Evolutionary conservation across 2,888 invertebrate genomes (phyloP), one percentile per base, ranked within the genome.

Genomic region (Calameuta pallipes): DNA sequence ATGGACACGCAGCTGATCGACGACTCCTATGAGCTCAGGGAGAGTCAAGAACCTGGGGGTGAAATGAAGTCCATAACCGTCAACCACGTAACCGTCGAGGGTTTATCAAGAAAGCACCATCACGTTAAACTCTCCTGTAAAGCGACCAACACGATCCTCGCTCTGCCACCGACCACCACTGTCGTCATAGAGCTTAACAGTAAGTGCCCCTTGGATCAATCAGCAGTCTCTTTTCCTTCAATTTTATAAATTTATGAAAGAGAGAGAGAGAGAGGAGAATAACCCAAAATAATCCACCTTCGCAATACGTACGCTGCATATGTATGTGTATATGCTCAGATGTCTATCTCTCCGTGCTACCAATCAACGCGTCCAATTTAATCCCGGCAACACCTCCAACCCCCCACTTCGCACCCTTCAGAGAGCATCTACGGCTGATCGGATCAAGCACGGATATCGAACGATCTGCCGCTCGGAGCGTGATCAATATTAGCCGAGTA

Each of bases 71-170:
- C 95, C 75, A 93, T 95, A 83, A 96, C 96, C 78, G 94, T 96
- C 89, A 97, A 97, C 93, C 96, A 95, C 86, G 93, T 97, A 85
- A 95, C 95, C 83, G 96, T 97, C 90, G 96, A 95, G 83, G 95
- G 94, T 90, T 95, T 98, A 84, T 96, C 96, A 75, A 93, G 97
- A 78, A 96, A 96, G 92, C 97, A 98, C 92, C 94, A 97, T 86
- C 96, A 97, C 92, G 94, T 96, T 80, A 94, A 96, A 88, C 95
- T 97, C 88, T 95, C 96, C 86, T 98, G 98, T 92, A 96, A 97
- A 92, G 97, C 97, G 41, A 95, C 95, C 86, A 98, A 98, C 91
- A 97, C 97, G 84, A 96, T 96, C 92, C 93, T 97, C 85, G 95
- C 96, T 73, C 94, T 95, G 75, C 96, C 97, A 3, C 94, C 95